Evolutionary conservation across 2,113 vertebrate genomes (phyloP), one percentile per base, ranked within the genome.

Genomic region (Hydropotes inermis): DNA sequence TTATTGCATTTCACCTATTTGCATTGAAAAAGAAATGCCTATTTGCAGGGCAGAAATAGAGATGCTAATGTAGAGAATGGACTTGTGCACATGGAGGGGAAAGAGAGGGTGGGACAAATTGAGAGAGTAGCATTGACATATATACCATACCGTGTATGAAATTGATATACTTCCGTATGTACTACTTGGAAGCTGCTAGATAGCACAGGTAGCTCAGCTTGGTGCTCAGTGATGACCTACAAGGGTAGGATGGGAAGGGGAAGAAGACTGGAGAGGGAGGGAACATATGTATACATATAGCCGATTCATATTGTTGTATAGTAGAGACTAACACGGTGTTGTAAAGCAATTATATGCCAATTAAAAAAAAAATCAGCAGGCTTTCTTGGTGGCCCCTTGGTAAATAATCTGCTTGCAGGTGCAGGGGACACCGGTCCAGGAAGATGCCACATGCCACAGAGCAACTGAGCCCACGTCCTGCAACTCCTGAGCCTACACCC

Each of bases 1-100:
- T 79, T 87, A 25, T 84, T 87, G 7, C 64, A 84, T 97, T 97
- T 87, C 58, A 94, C 67, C 95, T 94, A 39, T 39, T 39, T 39
- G 39, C 94, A 81, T 58, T 90, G 11, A 97, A 82, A 96, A 60
- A 57, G 52, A 94, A 94, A 95, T 85, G 4, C 36, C 70, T 76
- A 25, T 43, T 76, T 76, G 70, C 70, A 76, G 70, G 12, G 70
- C 36, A 76, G 70, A 36, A 76, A 43, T 76, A 76, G 70, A 76
- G 70, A 76, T 70, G 67, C 36, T 43, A 6, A 76, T 43, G 70
- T 43, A 76, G 70, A 76, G 70, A 74, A 74, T 27, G 25, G 70
- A 76, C 36, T 76, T 76, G 70, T 76, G 36, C 36, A 76, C 36
- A 1, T 27, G 70, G 70, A 76, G 23, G 70, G 36, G 36, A 70